Percentiles rank a stretch among this genome's conserved stretches.
Conservation (phyloP, 2,888 invertebrate genomes). For the Bombyx huttoni region DNA sequence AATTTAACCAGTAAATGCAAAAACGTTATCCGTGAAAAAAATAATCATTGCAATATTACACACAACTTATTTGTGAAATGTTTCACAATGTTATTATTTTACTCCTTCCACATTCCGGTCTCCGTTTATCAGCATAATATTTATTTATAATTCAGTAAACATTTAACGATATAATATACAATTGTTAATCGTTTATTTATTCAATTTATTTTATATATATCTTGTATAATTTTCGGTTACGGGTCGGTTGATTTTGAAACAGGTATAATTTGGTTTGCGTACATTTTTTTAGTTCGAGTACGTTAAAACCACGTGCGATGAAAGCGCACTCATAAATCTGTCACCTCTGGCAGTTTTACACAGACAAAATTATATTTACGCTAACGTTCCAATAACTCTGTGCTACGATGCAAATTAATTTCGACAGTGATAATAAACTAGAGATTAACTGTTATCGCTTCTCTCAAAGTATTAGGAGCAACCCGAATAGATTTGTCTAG, state of each 20-base stretch:
- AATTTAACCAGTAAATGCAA: no score
- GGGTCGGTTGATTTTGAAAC: background rate
- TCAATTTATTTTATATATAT: background rate
- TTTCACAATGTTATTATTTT: constrained; percentile 6
- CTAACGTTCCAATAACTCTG: constrained; percentile 10
- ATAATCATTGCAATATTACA: no score
- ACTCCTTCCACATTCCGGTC: constrained; percentile 55
- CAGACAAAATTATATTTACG: constrained; percentile 12
- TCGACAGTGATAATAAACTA: constrained; percentile 10
- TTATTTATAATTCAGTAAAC: constrained; percentile 5
- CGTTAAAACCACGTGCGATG: constrained; percentile 20
- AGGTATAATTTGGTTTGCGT: constrained; percentile 7
- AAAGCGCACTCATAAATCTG: constrained; percentile 32
- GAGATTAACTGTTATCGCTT: background rate
- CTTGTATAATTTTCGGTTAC: background rate
- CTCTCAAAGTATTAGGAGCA: constrained; percentile 1
- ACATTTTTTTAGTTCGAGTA: background rate
- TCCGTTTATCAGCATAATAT: constrained; percentile 48
- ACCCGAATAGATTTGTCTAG: constrained; percentile 2
- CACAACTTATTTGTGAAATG: background rate
- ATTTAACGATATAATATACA: background rate
- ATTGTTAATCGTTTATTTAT: background rate
- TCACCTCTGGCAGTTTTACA: constrained; percentile 15
- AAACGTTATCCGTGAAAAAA: no score
- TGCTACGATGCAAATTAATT: constrained; percentile 14